Percentiles rank a stretch among this genome's conserved stretches.
Evolutionary conservation across 1,140 invertebrate genomes (phyloP).

Genomic region (Trichomalopsis sarcophagae): DNA sequence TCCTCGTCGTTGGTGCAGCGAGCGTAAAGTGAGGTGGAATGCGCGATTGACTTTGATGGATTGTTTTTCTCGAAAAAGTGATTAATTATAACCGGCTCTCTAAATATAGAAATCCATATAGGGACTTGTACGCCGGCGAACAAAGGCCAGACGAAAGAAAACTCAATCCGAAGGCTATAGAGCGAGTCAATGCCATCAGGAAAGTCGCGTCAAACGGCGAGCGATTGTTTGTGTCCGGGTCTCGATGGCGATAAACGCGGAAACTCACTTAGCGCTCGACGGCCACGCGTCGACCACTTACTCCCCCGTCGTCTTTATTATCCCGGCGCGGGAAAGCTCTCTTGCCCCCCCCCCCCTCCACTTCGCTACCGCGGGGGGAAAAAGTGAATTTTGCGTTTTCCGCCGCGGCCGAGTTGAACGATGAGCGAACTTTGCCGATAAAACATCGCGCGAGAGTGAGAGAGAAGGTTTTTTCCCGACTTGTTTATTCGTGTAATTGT

Average conservation of each 20-base stretch:
- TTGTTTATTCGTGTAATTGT: background rate
- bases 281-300: conserved; percentile 45
- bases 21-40: background rate
- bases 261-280: conserved; percentile 57
- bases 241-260: conserved; percentile 40
- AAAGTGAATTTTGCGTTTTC: conserved; percentile 37
- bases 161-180: conserved; percentile 10
- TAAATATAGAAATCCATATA: background rate
- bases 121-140: background rate
- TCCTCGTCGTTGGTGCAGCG: background rate
- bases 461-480: background rate
- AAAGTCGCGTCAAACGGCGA: conserved; percentile 6
- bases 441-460: background rate
- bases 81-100: background rate
- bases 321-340: conserved; percentile 4
- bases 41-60: background rate
- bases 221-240: conserved; percentile 32
- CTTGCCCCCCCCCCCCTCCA: background rate
- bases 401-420: background rate
- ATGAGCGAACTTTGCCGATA: conserved; percentile 22
- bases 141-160: background rate
- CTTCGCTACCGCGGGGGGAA: background rate
- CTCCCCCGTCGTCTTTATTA: conserved; percentile 29
- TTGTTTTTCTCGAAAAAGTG: background rate
- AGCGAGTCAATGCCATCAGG: conserved; percentile 11